phyloP scores from a whole-genome alignment of 1,140 invertebrate species.

The Apis cerana region DNA sequence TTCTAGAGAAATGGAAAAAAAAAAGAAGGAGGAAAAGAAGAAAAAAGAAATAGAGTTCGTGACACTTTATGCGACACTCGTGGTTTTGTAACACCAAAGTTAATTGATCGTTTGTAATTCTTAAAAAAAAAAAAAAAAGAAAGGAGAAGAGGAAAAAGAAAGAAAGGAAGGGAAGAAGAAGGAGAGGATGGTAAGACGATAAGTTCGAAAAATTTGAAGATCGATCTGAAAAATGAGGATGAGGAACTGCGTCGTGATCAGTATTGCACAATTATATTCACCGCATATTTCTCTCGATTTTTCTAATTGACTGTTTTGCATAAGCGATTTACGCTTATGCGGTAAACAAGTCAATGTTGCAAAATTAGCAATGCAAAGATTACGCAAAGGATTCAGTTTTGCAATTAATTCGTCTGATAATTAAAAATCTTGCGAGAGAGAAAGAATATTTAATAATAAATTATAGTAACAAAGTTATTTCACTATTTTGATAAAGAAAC shows the following conservation, averaged over 20 bases:
- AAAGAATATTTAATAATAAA: background rate
- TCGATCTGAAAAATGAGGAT: background rate
- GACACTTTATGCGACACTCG: background rate
- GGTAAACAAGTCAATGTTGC: conserved; percentile 10
- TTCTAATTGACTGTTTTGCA: background rate
- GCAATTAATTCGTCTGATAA: background rate
- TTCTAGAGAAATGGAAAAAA: background rate
- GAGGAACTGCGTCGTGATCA: background rate
- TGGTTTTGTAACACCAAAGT: background rate
- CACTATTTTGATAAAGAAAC: too few relatives aligned
- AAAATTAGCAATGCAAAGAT: background rate
- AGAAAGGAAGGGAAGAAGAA: too few relatives aligned
- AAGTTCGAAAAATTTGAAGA: background rate
- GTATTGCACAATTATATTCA: background rate
- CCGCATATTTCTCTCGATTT: background rate
- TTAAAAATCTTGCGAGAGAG: background rate
- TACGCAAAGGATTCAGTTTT: background rate
- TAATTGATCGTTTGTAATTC: conserved; percentile 21
- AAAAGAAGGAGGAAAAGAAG: background rate
- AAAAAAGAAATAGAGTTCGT: background rate
- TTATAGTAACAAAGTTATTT: too few relatives aligned
- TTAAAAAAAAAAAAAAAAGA: too few relatives aligned
- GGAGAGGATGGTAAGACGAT: background rate
- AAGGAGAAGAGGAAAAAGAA: too few relatives aligned
- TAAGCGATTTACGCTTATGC: background rate